These are phyloP conservation scores for Brachionus calyciflorus DNA, from an alignment of 1,140 invertebrate species.

Conservation along the genomic window DNA sequence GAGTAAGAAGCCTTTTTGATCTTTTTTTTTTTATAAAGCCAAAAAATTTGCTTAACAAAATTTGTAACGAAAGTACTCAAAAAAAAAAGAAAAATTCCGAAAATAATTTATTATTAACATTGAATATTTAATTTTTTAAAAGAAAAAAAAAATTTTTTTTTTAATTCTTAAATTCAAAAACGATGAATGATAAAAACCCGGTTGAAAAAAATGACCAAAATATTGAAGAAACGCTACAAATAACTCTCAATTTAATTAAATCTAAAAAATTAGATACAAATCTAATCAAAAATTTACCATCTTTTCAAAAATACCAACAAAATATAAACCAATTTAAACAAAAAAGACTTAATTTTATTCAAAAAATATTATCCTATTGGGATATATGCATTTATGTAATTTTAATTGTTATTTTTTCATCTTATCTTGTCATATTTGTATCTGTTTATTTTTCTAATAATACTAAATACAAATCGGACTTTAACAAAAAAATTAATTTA, in stretches of 20 bases:
- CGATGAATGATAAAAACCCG: not conserved
- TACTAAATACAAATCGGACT: not conserved
- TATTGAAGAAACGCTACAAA: not conserved
- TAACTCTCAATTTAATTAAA: not conserved
- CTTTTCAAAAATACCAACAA: not conserved
- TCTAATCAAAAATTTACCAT: not conserved
- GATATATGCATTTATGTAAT: slow-evolving; percentile 1
- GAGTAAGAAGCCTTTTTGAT: too few relatives aligned
- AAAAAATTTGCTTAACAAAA: too few relatives aligned
- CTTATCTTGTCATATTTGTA: not conserved
- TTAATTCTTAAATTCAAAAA: not conserved
- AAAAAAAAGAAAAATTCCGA: too few relatives aligned
- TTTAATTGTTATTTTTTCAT: slow-evolving; percentile 4
- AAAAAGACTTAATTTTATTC: not conserved
- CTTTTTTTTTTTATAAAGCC: too few relatives aligned
- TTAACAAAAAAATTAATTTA: slow-evolving; percentile 22
- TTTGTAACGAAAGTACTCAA: too few relatives aligned
- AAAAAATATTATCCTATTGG: not conserved
- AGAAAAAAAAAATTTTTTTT: not conserved
- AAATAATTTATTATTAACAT: too few relatives aligned
- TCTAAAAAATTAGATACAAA: not conserved
- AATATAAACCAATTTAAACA: not conserved
- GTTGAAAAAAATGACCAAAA: not conserved
- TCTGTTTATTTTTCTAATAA: not conserved
- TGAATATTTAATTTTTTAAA: too few relatives aligned